These are phyloP conservation scores for Oryzias curvinotus DNA, from an alignment of 2,113 vertebrate species.

Conservation along the genomic window DNA sequence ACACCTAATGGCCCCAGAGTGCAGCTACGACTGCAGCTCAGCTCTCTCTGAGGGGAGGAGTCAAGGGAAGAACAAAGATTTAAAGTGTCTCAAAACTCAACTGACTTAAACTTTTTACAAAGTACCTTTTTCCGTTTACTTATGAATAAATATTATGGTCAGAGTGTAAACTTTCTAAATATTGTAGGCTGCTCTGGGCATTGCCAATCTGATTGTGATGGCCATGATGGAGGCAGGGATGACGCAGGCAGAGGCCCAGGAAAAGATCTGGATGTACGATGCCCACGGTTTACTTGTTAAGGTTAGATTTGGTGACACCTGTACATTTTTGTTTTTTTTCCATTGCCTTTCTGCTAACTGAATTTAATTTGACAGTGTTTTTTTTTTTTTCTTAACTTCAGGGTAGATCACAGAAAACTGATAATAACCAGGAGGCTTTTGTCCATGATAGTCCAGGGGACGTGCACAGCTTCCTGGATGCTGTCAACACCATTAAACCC, in stretches of 20 bases:
- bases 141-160: not conserved
- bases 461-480: slow-evolving; percentile 86
- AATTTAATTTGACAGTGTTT: not conserved
- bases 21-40: too few relatives aligned
- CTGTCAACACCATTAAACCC: slow-evolving; percentile 87
- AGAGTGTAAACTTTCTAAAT: not conserved
- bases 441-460: slow-evolving; percentile 80
- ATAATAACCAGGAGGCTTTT: slow-evolving; percentile 87
- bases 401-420: slow-evolving; percentile 80
- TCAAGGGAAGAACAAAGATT: too few relatives aligned
- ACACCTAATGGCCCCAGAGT: too few relatives aligned
- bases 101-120: not conserved
- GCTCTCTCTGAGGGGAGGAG: too few relatives aligned
- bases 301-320: slow-evolving; percentile 72
- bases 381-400: slow-evolving; percentile 48
- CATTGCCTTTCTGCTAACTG: not conserved
- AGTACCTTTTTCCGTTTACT: not conserved
- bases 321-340: slow-evolving; percentile 25
- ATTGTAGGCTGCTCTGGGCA: slow-evolving; percentile 90
- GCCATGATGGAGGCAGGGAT: slow-evolving; percentile 88
- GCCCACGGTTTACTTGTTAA: slow-evolving; percentile 88
- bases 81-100: too few relatives aligned
- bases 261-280: slow-evolving; percentile 95
- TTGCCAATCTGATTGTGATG: slow-evolving; percentile 96
- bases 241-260: slow-evolving; percentile 80